These are phyloP conservation scores for Pimephales promelas DNA, from an alignment of 2,113 vertebrate species.

Conservation along the genomic window DNA sequence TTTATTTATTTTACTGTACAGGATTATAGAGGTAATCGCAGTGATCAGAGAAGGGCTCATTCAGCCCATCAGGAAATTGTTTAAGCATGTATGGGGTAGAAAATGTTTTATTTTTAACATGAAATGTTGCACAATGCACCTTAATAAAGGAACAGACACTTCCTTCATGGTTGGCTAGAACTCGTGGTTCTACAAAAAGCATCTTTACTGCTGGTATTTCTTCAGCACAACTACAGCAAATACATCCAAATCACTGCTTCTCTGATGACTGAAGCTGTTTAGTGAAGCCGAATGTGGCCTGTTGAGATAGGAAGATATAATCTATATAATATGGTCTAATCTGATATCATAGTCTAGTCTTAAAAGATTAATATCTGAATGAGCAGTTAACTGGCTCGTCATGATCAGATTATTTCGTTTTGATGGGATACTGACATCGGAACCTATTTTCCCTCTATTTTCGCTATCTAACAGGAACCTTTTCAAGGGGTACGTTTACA, in stretches of 20 bases:
- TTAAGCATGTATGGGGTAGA: too few relatives aligned
- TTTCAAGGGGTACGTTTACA: background rate
- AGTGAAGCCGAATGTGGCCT: background rate
- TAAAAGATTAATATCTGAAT: slow-evolving; percentile 17
- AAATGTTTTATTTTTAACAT: too few relatives aligned
- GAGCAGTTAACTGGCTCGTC: background rate
- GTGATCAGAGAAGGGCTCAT: too few relatives aligned
- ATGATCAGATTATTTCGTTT: background rate
- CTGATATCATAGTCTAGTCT: slow-evolving; percentile 11
- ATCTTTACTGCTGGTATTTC: background rate
- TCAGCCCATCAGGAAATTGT: too few relatives aligned
- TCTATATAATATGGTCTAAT: slow-evolving; percentile 31
- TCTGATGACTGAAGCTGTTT: slow-evolving; percentile 5
- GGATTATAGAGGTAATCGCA: too few relatives aligned
- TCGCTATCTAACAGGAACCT: background rate
- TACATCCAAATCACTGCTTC: background rate
- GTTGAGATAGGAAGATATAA: background rate
- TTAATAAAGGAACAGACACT: background rate
- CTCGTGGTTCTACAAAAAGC: background rate
- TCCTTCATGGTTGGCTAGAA: background rate
- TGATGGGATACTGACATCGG: background rate
- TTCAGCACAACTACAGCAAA: slow-evolving; percentile 4
- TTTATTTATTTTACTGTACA: too few relatives aligned
- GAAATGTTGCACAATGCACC: too few relatives aligned
- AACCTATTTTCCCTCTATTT: background rate